These are phyloP conservation scores for Eutolmus rufibarbis DNA, from an alignment of 2,888 invertebrate species.

Conservation along the genomic window DNA sequence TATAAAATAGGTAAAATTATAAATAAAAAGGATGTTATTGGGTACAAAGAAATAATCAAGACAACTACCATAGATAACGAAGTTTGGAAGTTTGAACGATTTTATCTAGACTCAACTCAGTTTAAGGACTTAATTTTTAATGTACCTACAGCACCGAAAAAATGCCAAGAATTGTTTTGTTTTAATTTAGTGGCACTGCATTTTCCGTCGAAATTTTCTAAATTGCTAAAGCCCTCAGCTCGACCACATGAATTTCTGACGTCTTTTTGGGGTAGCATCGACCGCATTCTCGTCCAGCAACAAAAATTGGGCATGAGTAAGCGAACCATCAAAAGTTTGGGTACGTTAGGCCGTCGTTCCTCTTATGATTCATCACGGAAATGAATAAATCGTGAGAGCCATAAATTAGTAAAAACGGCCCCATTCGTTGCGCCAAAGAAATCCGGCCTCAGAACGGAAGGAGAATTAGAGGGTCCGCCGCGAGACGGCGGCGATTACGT, in stretches of 20 bases:
- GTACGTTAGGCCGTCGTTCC: background rate
- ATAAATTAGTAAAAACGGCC: conserved; percentile 20
- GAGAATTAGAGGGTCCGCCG: background rate
- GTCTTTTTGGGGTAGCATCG: background rate
- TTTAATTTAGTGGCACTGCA: background rate
- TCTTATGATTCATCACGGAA: conserved; percentile 21
- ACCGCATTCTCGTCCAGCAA: background rate
- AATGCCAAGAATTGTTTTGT: background rate
- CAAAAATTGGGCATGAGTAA: background rate
- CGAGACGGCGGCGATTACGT: conserved; percentile 4
- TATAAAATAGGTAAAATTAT: too few species aligned
- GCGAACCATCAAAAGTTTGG: background rate
- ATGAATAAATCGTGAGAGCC: conserved; percentile 28
- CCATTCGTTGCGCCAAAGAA: conserved; percentile 5
- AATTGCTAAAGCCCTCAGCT: background rate
- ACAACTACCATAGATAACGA: too few species aligned
- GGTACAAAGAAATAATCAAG: too few species aligned
- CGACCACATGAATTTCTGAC: background rate
- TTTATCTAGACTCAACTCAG: too few species aligned
- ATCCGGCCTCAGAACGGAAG: conserved; percentile 4
- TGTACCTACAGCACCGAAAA: background rate
- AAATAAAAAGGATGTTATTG: too few species aligned
- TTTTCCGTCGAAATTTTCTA: background rate
- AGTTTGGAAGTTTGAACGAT: too few species aligned
- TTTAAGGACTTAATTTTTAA: too few species aligned